These are phyloP conservation scores for Clivina fossor DNA, from an alignment of 2,888 invertebrate genomes.

Conservation along the genomic window DNA sequence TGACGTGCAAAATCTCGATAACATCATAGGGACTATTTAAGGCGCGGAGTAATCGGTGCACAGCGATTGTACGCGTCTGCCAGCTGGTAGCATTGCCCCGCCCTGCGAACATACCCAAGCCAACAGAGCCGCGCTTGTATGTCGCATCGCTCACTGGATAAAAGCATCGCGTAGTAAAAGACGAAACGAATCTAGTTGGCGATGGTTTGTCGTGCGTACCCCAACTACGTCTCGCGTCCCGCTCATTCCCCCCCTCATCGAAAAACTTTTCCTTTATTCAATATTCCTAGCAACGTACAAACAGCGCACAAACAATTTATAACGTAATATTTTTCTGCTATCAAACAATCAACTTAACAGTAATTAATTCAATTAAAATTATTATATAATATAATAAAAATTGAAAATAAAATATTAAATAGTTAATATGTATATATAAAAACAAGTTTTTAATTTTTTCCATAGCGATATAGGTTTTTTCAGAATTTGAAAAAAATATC, in stretches of 20 bases:
- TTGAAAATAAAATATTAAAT: too few relatives aligned
- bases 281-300: too few relatives aligned
- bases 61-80: constrained; percentile 58
- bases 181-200: constrained; percentile 37
- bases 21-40: constrained; percentile 50
- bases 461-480: too few relatives aligned
- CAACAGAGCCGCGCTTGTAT: constrained; percentile 45
- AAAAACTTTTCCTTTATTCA: constrained; percentile 1
- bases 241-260: background rate
- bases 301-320: too few relatives aligned
- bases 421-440: too few relatives aligned
- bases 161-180: constrained; percentile 41
- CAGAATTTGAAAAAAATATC: too few relatives aligned
- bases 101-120: constrained; percentile 53
- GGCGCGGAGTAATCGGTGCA: constrained; percentile 50
- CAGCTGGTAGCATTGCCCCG: constrained; percentile 60
- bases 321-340: too few relatives aligned
- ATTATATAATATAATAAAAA: too few relatives aligned
- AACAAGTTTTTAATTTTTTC: too few relatives aligned
- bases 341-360: too few relatives aligned
- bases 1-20: constrained; percentile 37
- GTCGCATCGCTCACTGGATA: constrained; percentile 45
- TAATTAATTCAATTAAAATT: too few relatives aligned
- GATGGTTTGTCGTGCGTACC: constrained; percentile 38
- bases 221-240: background rate